Evolutionary conservation across 2,888 invertebrate species (phyloP), one percentile per base, ranked within the genome.

Genomic region (Asteroscopus sphinx): DNA sequence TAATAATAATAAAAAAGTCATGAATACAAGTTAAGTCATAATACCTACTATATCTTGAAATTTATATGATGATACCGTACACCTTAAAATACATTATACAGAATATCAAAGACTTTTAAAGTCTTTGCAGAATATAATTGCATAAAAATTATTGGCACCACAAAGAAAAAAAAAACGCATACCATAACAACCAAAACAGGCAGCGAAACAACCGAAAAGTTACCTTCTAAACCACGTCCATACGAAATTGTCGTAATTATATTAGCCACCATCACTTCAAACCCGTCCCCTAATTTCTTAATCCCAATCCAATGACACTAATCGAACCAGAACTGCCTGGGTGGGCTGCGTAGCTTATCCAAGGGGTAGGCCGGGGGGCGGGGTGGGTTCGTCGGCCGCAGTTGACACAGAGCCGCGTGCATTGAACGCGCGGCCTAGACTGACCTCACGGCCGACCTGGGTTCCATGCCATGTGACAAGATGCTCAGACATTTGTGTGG

Each of bases 341-440:
- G 86, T 84, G 87, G 87, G 64, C 86, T 73, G 68, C 69, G 79
- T 79, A 80, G 82, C 79, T 80, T 81, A 82, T 82, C 84, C 85
- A 77, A 66, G 35, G 60, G 56, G 49, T 51, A 63, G 52, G 69
- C 40, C 15, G 49, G 41, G 25, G 64, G 54, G 57, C n/a, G 62
- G 70, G 49, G 54, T 59, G 68, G 80, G 90, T 86, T 90, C 90
- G 82, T 78, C 86, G 88, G 61, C 88, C 92, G 85, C 76, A 67
- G 83, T 77, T 90, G 91, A 91, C 91, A 91, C 88, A 91, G 82
- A 90, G 82, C 86, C 78, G 86, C 84, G 76, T 76, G 84, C 91
- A 88, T 87, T 85, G 89, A 91, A 90, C 89, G 88, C 80, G 70
- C 86, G 88, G 90, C 91, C 90, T 90, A 89, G 86, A 83, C 82